Conservation (phyloP, 2,797 vertebrate species). For the Smutsia gigantea region DNA sequence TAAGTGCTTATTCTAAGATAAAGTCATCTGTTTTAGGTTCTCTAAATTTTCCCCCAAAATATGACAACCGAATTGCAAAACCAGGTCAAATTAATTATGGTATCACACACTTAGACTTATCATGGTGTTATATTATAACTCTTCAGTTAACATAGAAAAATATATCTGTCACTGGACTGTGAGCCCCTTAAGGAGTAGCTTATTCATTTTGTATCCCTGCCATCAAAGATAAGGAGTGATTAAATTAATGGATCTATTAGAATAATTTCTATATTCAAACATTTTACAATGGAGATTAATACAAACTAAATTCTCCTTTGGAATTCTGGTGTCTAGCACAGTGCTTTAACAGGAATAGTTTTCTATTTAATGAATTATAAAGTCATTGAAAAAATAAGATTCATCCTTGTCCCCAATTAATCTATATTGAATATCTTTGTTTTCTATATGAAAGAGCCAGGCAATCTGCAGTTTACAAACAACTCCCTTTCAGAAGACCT, state of each 20-base stretch:
- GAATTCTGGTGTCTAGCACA: neutral
- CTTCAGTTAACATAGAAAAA: neutral
- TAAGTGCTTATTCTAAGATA: neutral
- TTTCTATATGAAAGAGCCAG: neutral
- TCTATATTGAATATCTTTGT: neutral
- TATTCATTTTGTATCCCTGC: neutral
- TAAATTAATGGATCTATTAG: neutral
- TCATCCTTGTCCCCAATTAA: neutral
- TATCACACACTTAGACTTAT: neutral
- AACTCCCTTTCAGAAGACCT: neutral
- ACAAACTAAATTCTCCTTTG: neutral
- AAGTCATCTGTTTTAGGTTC: neutral
- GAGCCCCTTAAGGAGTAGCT: neutral
- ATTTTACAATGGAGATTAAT: neutral
- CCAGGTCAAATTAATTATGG: neutral
- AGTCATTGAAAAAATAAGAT: slow-evolving; percentile 20
- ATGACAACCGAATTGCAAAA: neutral
- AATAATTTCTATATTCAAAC: neutral
- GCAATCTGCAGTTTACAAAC: neutral
- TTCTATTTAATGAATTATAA: neutral
- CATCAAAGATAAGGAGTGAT: neutral
- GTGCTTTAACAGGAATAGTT: slow-evolving; percentile 1
- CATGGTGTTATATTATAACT: neutral
- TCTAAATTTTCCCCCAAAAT: neutral
- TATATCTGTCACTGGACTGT: neutral